Evolutionary conservation across 2,113 vertebrate species (phyloP).

Genomic region (Cnemophilus loriae): DNA sequence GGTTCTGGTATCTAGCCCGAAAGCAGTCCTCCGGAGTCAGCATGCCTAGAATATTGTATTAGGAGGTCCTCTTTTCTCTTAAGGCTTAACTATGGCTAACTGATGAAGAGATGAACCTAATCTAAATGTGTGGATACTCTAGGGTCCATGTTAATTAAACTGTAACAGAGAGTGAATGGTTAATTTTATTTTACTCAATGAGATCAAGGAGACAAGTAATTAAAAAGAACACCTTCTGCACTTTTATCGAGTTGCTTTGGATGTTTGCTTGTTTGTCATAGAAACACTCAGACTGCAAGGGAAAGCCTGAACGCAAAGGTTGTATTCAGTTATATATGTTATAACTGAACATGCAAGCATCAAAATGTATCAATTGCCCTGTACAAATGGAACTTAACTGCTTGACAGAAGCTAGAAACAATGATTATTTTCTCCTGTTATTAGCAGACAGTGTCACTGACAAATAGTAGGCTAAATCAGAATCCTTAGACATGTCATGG

Average conservation of each 20-base stretch:
- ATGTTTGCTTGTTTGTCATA: neutral
- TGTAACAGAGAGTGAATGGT: neutral
- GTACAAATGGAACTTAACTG: neutral
- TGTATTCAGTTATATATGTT: neutral
- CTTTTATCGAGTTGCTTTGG: neutral
- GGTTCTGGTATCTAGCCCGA: neutral
- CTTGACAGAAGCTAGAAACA: neutral
- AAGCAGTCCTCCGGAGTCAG: fast-evolving
- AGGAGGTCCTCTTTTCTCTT: neutral
- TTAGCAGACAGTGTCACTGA: neutral
- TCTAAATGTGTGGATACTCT: neutral
- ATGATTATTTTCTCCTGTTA: fast-evolving
- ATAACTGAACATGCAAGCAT: neutral
- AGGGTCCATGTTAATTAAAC: neutral
- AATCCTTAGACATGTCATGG: neutral
- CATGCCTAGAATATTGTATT: neutral
- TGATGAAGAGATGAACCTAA: neutral
- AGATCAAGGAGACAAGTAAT: neutral
- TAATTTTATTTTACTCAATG: neutral
- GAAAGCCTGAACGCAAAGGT: neutral
- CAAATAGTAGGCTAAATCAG: neutral
- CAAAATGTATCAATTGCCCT: neutral
- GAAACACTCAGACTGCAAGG: neutral
- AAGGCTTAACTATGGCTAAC: neutral
- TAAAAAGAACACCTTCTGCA: neutral